phyloP scores from a whole-genome alignment of 2,888 invertebrate genomes.

The Plusia festucae region DNA sequence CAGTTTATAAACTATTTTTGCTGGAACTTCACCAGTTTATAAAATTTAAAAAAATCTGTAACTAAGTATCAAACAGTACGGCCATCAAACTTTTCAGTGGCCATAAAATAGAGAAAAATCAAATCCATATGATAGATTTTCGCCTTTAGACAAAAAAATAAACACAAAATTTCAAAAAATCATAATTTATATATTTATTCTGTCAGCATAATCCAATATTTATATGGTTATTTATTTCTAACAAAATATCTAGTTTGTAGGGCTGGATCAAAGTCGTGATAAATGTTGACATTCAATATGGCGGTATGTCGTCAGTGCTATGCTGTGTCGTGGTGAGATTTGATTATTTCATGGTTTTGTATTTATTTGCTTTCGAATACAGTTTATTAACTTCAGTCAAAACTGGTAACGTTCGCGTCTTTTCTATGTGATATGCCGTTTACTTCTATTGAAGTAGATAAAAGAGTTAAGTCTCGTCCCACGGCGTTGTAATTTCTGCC shows the following conservation, averaged over 20 bases:
- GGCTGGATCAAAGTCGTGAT: constrained; percentile 81
- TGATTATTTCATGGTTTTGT: constrained; percentile 79
- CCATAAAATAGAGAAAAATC: constrained; percentile 76
- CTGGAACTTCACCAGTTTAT: neutral
- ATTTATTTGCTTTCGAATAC: constrained; percentile 70
- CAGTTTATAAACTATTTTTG: neutral
- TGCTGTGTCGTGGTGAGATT: constrained; percentile 98
- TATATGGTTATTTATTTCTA: constrained; percentile 57
- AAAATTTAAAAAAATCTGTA: constrained; percentile 32
- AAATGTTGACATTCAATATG: constrained; percentile 96
- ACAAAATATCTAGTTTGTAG: constrained; percentile 67
- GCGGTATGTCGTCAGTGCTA: constrained; percentile 98
- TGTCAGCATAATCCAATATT: constrained; percentile 56
- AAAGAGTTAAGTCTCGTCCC: constrained; percentile 58
- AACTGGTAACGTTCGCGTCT: constrained; percentile 61
- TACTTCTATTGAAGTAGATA: constrained; percentile 60
- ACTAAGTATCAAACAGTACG: constrained; percentile 15
- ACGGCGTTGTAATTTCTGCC: constrained; percentile 78
- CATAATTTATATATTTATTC: constrained; percentile 63
- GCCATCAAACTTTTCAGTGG: constrained; percentile 60
- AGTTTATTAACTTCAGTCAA: constrained; percentile 60
- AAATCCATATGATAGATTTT: constrained; percentile 76
- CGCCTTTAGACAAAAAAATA: constrained; percentile 83
- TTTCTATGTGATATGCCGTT: constrained; percentile 63
- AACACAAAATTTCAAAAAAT: constrained; percentile 84